phyloP scores from a whole-genome alignment of 1,140 invertebrate genomes.

The Zaprionus capensis region DNA sequence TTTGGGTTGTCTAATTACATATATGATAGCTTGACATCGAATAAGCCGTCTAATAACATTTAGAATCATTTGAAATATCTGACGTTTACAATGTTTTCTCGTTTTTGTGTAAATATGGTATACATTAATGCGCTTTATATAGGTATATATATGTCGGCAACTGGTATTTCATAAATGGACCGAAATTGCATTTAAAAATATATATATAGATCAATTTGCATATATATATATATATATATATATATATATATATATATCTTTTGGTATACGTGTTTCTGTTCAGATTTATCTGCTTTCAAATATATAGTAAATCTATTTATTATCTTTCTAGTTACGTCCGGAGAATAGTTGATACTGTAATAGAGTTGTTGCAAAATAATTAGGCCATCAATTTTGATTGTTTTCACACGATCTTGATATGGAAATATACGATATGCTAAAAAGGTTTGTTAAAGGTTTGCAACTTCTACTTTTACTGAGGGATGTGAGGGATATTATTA shows the following conservation, averaged over 20 bases:
- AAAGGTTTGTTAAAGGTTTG: conserved; percentile 19
- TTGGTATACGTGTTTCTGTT: conserved; percentile 29
- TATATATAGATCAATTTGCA: conserved; percentile 54
- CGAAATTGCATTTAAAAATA: conserved; percentile 76
- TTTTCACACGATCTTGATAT: conserved; percentile 50
- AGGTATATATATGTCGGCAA: conserved; percentile 54
- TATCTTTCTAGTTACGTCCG: conserved; percentile 74
- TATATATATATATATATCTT: conserved; percentile 29
- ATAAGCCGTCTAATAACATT: conserved; percentile 68
- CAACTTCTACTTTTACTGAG: conserved; percentile 23
- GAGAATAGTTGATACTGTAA: conserved; percentile 83
- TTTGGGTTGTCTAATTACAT: conserved; percentile 46
- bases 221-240: conserved; percentile 37
- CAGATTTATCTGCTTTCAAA: conserved; percentile 31
- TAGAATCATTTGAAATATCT: conserved; percentile 59
- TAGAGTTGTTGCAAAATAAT: conserved; percentile 81
- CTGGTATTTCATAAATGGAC: conserved; percentile 78
- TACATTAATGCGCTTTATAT: conserved; percentile 54
- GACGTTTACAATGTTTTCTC: conserved; percentile 64
- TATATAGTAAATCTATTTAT: conserved; percentile 14
- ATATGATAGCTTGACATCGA: conserved; percentile 63
- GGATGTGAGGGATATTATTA: conserved; percentile 5
- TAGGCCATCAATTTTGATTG: conserved; percentile 70
- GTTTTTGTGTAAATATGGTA: conserved; percentile 47
- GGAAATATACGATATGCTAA: conserved; percentile 49